Evolutionary conservation across 2,113 vertebrate genomes (phyloP).

Genomic region (Aepyceros melampus): DNA sequence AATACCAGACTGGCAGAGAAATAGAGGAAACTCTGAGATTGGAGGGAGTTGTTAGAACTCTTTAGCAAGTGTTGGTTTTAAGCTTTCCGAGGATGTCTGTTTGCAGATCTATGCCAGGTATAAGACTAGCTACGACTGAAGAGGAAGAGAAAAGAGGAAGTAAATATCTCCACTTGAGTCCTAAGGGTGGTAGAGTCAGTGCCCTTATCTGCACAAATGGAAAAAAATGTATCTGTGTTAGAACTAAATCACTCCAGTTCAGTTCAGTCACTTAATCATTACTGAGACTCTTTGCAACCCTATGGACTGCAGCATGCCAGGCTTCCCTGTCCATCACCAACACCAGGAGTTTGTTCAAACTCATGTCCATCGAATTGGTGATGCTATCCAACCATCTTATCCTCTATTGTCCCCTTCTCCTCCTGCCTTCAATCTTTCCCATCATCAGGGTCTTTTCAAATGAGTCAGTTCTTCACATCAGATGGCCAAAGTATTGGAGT

Average conservation of each 20-base stretch:
- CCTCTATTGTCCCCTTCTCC: not conserved
- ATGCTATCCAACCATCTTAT: not conserved
- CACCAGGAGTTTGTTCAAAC: not conserved
- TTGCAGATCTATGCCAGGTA: not conserved
- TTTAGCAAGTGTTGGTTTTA: accelerated
- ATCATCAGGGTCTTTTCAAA: not conserved
- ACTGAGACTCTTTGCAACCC: not conserved
- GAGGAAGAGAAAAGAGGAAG: not conserved
- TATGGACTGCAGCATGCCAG: not conserved
- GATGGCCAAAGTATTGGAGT: not conserved
- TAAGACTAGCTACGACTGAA: not conserved
- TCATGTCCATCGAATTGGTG: not conserved
- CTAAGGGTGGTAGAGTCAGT: not conserved
- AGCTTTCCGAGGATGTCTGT: not conserved
- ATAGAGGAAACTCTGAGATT: not conserved
- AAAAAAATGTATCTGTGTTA: not conserved
- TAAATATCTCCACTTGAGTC: not conserved
- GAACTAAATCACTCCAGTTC: slow-evolving; percentile 63
- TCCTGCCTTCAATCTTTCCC: not conserved
- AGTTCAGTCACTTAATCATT: not conserved
- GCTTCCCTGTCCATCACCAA: not conserved
- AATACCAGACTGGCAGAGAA: not conserved
- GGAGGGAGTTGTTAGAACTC: not conserved
- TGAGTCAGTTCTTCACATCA: not conserved
- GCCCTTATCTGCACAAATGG: not conserved